Evolutionary conservation across 2,113 vertebrate species (phyloP).

Genomic region (Tonatia bakeri): DNA sequence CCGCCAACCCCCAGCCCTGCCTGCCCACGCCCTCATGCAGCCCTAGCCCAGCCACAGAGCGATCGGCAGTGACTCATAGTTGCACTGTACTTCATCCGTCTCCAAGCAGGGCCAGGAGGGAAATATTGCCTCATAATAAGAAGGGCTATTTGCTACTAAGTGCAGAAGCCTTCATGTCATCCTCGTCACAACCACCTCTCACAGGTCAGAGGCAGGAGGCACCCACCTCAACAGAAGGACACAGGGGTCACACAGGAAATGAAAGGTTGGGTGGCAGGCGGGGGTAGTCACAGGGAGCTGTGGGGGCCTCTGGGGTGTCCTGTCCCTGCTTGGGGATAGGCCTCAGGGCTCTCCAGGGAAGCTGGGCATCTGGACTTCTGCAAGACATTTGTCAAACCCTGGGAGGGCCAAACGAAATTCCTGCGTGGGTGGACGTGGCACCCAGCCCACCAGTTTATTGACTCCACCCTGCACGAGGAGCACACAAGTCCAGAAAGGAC

Average conservation of each 20-base stretch:
- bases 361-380: constrained; percentile 8
- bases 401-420: constrained; percentile 49
- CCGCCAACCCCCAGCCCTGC: background rate
- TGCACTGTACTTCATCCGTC: background rate
- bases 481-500: background rate
- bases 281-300: accelerated
- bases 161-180: background rate
- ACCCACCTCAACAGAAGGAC: background rate
- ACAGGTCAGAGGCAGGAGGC: background rate
- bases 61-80: background rate
- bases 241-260: accelerated
- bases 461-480: background rate
- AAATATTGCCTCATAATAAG: background rate
- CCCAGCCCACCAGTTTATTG: background rate
- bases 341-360: background rate
- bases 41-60: background rate
- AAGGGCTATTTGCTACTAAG: background rate
- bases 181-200: background rate
- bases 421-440: background rate
- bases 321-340: background rate
- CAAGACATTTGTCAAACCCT: background rate
- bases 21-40: background rate
- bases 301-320: background rate
- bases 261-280: accelerated
- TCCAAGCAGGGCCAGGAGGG: background rate